Conservation (phyloP, 2,113 vertebrate genomes). For the Dolichallabes microphthalmus region DNA sequence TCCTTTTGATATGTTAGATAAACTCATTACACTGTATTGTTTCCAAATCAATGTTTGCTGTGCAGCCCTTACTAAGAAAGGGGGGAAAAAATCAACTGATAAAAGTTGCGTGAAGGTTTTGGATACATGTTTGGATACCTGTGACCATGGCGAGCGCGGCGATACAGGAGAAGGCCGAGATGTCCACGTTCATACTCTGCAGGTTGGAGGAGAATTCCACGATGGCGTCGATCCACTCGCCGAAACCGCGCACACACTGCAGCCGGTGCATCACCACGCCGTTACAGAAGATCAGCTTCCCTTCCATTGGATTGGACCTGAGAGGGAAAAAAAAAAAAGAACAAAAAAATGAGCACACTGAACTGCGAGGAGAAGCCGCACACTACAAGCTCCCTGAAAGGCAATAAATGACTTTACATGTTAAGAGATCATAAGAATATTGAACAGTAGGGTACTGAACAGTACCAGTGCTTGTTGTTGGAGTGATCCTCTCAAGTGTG, state of each 20-base stretch:
- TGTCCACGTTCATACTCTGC: slow-evolving; percentile 98
- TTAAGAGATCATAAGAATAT: neutral
- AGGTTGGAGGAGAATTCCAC: slow-evolving; percentile 98
- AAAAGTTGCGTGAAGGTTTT: neutral
- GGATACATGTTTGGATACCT: slow-evolving; percentile 76
- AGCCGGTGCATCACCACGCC: slow-evolving; percentile 95
- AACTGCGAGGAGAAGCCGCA: neutral
- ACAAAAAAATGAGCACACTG: neutral
- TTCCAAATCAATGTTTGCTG: no score
- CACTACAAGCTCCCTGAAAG: neutral
- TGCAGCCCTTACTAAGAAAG: neutral
- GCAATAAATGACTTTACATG: neutral
- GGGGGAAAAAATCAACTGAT: neutral
- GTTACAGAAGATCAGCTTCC: slow-evolving; percentile 99
- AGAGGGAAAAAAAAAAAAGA: neutral
- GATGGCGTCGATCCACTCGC: slow-evolving; percentile 98
- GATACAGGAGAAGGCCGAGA: slow-evolving; percentile 98
- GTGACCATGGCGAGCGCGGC: slow-evolving; percentile 98
- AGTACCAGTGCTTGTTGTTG: neutral
- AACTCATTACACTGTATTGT: neutral
- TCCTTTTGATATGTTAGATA: neutral
- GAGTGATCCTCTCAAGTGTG: neutral
- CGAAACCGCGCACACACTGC: slow-evolving; percentile 97
- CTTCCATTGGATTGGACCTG: slow-evolving; percentile 98
- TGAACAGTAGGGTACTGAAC: neutral